Base-by-base conservation (phyloP, 2,797 vertebrate species). In the Heterohyrax brucei region DNA sequence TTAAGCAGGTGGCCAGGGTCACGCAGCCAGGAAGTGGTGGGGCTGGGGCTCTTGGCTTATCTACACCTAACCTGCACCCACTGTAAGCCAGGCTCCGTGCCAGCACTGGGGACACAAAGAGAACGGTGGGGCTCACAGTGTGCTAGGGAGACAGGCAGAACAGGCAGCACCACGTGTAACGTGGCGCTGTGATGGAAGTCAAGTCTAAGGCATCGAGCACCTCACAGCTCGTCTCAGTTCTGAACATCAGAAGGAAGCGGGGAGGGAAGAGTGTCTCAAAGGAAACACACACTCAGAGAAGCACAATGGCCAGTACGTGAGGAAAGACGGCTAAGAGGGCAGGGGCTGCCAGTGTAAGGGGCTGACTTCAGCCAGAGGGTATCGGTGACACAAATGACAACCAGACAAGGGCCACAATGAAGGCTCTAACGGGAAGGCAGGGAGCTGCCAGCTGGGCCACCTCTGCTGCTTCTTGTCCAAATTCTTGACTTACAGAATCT, bases 251-350 rank as follows among this genome's bases (percentile, higher is more conserved):
- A 84, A 61, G 24, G n/a, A 59, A 19, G 3, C 10, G 39, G 6
- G 73, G 70, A 61, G 24, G 50, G 4, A 13, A 3, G 22, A 53
- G 50, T 13, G 7, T 53, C 53, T 14, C 18, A 14, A 56, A 56
- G 53, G 13, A 56, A 56, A 56, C 53, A 56, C 53, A 56, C 53
- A 56, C 48, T 61, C 9, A 68, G 80, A 76, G 59, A 76, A 64
- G n/a, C 48, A 8, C 7, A 10, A 16, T 3, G 1, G 4, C 44
- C 62, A 0, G 10, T 3, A 21, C 30, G 1, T 5, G n/a, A 16
- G 2, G 30, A 6, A 1, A 53, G 30, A 46, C 13, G 66, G 30
- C 30, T 14, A 28, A 26, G 22, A 1, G 79, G 39, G 33, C 33
- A 44, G 48, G 19, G 33, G 61, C 61, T 39, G 10, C 70, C 26